phyloP scores from a whole-genome alignment of 2,113 vertebrate species.

The Rhinolophus ferrumequinum region DNA sequence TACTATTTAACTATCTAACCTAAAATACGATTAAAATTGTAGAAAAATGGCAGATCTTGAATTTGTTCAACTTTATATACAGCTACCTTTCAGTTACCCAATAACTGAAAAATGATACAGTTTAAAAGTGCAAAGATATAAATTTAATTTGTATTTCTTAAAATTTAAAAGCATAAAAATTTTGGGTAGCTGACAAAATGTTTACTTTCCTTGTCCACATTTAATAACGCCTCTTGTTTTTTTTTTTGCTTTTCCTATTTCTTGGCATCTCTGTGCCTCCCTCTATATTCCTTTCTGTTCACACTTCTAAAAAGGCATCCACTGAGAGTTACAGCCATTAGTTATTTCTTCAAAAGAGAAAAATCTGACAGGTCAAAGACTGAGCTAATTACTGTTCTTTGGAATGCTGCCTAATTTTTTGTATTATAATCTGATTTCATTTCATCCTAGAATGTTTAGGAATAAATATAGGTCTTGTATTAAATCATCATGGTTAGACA shows the following conservation, averaged over 20 bases:
- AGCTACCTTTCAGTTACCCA: neutral
- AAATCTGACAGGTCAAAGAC: constrained; percentile 6
- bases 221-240: neutral
- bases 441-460: constrained; percentile 27
- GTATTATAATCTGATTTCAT: constrained; percentile 18
- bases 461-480: constrained; percentile 20
- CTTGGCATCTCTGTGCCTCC: neutral
- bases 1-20: neutral
- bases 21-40: constrained; percentile 8
- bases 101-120: neutral
- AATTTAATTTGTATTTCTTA: constrained; percentile 3
- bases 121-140: neutral
- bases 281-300: neutral
- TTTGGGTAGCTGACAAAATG: neutral
- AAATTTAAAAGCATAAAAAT: neutral
- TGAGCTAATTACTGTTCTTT: neutral
- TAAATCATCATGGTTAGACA: neutral
- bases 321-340: neutral
- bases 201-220: neutral
- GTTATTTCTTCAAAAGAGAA: neutral
- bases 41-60: neutral
- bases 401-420: constrained; percentile 20
- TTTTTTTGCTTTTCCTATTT: neutral
- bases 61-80: neutral
- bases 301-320: neutral